Evolutionary conservation across 2,888 invertebrate genomes (phyloP).

Genomic region (Limnephilus lunatus): DNA sequence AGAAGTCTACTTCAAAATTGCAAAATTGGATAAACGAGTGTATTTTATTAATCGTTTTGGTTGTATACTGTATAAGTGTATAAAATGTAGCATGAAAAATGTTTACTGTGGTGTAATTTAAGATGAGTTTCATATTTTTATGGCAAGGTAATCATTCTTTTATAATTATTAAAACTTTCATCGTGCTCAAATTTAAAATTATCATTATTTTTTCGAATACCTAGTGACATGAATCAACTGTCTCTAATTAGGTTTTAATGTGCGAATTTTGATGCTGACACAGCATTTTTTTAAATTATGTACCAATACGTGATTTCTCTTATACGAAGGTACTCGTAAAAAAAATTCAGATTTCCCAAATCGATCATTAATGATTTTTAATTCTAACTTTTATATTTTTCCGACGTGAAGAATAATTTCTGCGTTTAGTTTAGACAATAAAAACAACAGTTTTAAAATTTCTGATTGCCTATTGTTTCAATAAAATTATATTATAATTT

Average conservation of each 20-base stretch:
- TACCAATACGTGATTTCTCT: neutral
- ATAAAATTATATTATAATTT: neutral
- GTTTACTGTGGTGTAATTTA: neutral
- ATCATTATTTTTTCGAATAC: neutral
- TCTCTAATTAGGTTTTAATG: neutral
- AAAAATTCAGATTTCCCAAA: neutral
- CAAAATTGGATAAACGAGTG: too few species aligned
- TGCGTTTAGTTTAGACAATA: neutral
- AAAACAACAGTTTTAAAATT: neutral
- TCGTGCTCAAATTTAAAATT: neutral
- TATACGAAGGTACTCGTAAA: neutral
- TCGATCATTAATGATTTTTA: neutral
- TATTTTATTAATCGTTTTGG: too few species aligned
- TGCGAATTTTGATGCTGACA: neutral
- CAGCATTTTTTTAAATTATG: neutral
- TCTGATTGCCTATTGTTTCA: neutral
- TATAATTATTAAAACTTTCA: neutral
- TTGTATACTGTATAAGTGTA: too few species aligned
- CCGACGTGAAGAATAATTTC: neutral
- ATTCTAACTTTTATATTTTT: neutral
- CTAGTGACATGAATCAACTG: neutral
- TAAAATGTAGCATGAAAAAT: neutral
- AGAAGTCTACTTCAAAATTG: too few species aligned
- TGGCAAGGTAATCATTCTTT: too few species aligned
- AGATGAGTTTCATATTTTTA: neutral